Evolutionary conservation across 2,797 vertebrate species (phyloP), one percentile per base, ranked within the genome.

Genomic region (Mastacembelus armatus): DNA sequence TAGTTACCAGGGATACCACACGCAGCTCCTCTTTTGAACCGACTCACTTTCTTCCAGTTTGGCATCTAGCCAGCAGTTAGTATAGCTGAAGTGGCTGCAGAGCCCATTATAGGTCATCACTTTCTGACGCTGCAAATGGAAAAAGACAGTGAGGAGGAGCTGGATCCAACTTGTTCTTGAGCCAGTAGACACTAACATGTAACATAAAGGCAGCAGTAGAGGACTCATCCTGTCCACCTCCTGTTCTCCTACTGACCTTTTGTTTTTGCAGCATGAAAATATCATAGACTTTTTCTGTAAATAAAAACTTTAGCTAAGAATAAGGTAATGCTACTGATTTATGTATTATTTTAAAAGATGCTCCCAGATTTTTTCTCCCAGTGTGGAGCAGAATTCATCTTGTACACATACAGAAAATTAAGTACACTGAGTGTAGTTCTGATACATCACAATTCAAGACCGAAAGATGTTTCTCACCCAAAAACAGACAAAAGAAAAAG

Each of bases 1-100:
- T 74, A 50, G 89, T 90, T 88, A 81, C 86, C 85, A 90, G 79
- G 85, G 88, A 87, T 64, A 89, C 85, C 56, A 71, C 60, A 80
- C 62, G 29, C 81, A 71, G 71, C 59, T 73, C 71, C 29, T 67
- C 67, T 72, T 75, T 77, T 60, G 51, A 75, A 63, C 52, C 15
- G 16, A 75, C 59, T 78, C 54, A 65, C 68, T 83, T 82, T 79
- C 61, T 60, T 73, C 58, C 76, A 80, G 70, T 81, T 82, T 81
- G 59, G 74, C 67, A 67, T 73, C 54, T 24, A 51, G 68, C 73
- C 78, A 78, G 62, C 52, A 60, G 78, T 77, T 66, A 40, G 62
- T 73, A 38, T 70, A 54, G 66, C 51, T 66, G 65, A 81, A 83
- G 67, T 69, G 81, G 43, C 75, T 45, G 44, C 6, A n/a, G 11